Conservation (phyloP, 92 coral and sea anemone species). For the Muricea muricata region DNA sequence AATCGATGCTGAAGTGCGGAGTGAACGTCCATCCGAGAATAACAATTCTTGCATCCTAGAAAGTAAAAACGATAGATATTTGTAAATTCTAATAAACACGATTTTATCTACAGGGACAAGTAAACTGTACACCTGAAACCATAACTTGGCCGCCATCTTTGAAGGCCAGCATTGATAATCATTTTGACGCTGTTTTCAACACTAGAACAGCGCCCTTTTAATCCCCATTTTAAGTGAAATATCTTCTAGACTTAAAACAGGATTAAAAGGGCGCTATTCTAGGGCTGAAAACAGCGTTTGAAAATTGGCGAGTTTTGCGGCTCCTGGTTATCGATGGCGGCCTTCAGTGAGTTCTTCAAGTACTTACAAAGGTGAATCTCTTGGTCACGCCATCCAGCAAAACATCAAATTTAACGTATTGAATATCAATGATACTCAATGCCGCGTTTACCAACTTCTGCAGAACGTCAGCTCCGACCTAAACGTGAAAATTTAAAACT, state of each 20-base stretch:
- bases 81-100: not conserved
- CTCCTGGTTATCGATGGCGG: too few species aligned
- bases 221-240: too few species aligned
- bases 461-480: constrained; percentile 13
- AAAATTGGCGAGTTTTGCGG: too few species aligned
- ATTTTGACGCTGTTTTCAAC: too few species aligned
- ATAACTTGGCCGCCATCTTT: too few species aligned
- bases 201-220: too few species aligned
- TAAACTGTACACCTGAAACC: too few species aligned
- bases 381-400: not conserved
- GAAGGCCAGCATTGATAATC: too few species aligned
- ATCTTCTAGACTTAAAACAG: too few species aligned
- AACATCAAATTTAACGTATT: constrained; percentile 3
- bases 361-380: constrained; percentile 3
- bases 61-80: not conserved
- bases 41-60: constrained; percentile 1
- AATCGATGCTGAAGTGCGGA: not conserved
- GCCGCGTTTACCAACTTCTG: constrained; percentile 11
- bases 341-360: not conserved
- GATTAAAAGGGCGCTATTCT: too few species aligned
- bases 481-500: not conserved
- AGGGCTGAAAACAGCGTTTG: too few species aligned
- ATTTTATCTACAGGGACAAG: too few species aligned
- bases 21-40: constrained; percentile 12
- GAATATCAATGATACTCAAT: constrained; percentile 26